Conservation (phyloP, 2,888 invertebrate species). For the Drosophila differens region DNA sequence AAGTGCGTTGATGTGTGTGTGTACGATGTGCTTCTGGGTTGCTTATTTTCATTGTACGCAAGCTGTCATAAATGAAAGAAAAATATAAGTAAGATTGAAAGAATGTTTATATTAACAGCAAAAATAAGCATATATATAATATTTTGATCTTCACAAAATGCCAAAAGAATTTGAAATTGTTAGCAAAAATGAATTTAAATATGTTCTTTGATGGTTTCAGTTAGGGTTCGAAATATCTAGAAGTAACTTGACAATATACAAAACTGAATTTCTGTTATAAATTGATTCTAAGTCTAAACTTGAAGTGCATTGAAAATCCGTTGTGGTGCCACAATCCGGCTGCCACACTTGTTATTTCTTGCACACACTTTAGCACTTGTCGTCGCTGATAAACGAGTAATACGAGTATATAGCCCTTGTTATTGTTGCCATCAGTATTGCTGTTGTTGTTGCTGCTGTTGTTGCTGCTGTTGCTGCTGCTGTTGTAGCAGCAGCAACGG, state of each 20-base stretch:
- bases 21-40: background rate
- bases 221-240: background rate
- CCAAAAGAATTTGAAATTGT: background rate
- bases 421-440: conserved; percentile 31
- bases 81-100: background rate
- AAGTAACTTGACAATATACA: no score
- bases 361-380: conserved; percentile 75
- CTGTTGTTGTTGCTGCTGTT: conserved; percentile 30
- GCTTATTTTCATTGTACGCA: background rate
- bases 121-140: background rate
- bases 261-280: background rate
- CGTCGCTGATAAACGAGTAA: conserved; percentile 43
- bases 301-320: conserved; percentile 26
- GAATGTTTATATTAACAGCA: background rate
- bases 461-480: conserved; percentile 15
- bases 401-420: conserved; percentile 48
- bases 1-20: background rate
- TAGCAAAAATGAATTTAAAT: background rate
- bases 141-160: background rate
- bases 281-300: background rate
- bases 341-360: conserved; percentile 55
- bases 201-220: background rate
- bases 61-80: background rate
- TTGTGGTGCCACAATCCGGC: no score
- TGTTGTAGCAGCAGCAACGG: conserved; percentile 10